phyloP scores from a whole-genome alignment of 2,888 invertebrate genomes.

The Sinodicranocentrus sp. region DNA sequence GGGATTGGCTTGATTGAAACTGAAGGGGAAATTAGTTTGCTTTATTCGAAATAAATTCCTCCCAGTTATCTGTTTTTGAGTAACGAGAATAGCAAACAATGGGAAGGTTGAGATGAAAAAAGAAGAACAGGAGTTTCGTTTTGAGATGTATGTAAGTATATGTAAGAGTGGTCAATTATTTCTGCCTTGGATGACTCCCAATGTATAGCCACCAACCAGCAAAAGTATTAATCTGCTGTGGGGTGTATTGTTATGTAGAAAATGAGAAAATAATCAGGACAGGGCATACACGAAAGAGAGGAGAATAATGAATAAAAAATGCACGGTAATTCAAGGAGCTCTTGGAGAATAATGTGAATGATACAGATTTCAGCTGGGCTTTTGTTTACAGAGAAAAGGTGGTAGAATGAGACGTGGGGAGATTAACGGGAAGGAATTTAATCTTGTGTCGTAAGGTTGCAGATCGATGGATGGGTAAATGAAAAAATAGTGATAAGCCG shows the following conservation, averaged over 20 bases:
- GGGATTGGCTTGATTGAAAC: constrained; percentile 66
- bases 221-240: constrained; percentile 3
- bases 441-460: not conserved
- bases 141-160: too few species aligned
- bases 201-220: constrained; percentile 32
- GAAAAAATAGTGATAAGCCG: too few species aligned
- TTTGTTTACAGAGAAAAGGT: constrained; percentile 43
- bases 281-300: constrained; percentile 44
- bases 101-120: constrained; percentile 43
- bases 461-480: too few species aligned
- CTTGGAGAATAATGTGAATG: constrained; percentile 27
- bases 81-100: constrained; percentile 56
- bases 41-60: constrained; percentile 47
- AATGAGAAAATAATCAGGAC: constrained; percentile 44
- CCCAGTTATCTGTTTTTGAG: constrained; percentile 46
- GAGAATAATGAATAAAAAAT: constrained; percentile 29
- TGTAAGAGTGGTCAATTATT: constrained; percentile 41
- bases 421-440: constrained; percentile 59
- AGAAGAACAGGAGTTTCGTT: constrained; percentile 17
- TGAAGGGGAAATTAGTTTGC: constrained; percentile 65
- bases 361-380: constrained; percentile 40
- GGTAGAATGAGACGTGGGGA: constrained; percentile 43
- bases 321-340: constrained; percentile 64
- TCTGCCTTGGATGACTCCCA: constrained; percentile 9
- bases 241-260: constrained; percentile 23